phyloP scores from a whole-genome alignment of 2,797 vertebrate genomes.

The Urosaurus nigricauda region DNA sequence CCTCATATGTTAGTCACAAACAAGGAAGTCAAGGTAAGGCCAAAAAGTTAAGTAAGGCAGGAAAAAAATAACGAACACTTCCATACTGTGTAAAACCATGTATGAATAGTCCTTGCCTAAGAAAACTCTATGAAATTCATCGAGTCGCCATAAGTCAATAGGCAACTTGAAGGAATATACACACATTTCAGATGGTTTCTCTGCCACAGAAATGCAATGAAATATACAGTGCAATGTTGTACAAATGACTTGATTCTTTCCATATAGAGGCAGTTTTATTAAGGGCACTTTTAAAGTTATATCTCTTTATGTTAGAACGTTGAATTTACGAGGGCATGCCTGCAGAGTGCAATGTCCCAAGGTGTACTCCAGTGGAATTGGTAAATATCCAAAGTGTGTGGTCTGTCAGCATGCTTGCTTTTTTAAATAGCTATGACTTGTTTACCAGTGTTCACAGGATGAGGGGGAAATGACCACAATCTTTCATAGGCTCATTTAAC shows the following conservation, averaged over 20 bases:
- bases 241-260: not conserved
- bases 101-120: no score
- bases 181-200: not conserved
- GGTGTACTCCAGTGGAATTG: not conserved
- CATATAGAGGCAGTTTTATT: not conserved
- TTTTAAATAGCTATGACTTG: slow-evolving; percentile 5
- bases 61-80: not conserved
- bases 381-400: slow-evolving; percentile 27
- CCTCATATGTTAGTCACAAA: not conserved
- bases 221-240: not conserved
- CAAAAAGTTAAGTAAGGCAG: not conserved
- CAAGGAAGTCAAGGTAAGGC: not conserved
- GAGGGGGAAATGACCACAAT: slow-evolving; percentile 6
- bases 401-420: slow-evolving; percentile 25
- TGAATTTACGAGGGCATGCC: slow-evolving; percentile 15
- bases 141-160: no score
- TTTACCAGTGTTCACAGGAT: slow-evolving; percentile 17
- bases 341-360: slow-evolving; percentile 3
- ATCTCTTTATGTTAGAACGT: not conserved
- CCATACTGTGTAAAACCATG: not conserved
- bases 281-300: not conserved
- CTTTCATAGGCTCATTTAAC: slow-evolving; percentile 5
- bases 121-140: no score
- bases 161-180: no score
- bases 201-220: not conserved